Base-by-base conservation (phyloP, 2,113 vertebrate species). In the Tympanuchus pallidicinctus region DNA sequence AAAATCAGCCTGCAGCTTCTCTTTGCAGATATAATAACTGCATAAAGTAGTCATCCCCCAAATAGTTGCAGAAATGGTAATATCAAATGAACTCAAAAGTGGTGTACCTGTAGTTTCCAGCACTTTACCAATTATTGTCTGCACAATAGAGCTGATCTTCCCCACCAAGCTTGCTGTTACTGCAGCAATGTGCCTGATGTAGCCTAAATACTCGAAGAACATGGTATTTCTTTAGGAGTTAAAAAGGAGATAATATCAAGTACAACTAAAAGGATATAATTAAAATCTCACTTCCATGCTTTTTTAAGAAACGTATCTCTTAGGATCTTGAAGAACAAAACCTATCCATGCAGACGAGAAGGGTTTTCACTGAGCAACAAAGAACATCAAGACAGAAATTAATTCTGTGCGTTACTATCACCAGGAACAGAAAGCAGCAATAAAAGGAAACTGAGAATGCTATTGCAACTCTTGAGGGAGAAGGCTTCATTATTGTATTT, bases 181-280 rank as follows among this genome's bases (percentile, higher is more conserved):
- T 73, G 63, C 45, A 92, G 50, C 36, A 82, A 70, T 92, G 80
- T 38, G 4, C 59, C 28, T 79, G 67, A 79, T 63, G 63, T 54
- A 88, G 82, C 79, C 47, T 79, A 54, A 95, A 94, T 59, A 86
- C 19, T 81, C 74, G 71, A 86, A 95, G 56, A 92, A 77, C 45
- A 61, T 30, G 50, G 54, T 76, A 93, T 69, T 76, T 89, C 75
- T 89, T 78, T 30, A 60, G 67, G 30, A 73, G 56, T 69, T 83
- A 81, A 70, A 86, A 94, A 30, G 13, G 20, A 20, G 13, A 85
- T 85, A 82, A 81, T 50, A 93, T 36, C n/a, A 52, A 90, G 19
- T 52, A 80, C 27, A 91, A 45, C 77, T 89, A 89, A 88, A 96
- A 95, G 42, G 56, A 50, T 65, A 72, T 83, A 94, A 97, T 97